A percentile compares a stretch with the other conserved stretches of the same genome.
Conservation (phyloP, 2,888 invertebrate species). For the Metalampra italica region DNA sequence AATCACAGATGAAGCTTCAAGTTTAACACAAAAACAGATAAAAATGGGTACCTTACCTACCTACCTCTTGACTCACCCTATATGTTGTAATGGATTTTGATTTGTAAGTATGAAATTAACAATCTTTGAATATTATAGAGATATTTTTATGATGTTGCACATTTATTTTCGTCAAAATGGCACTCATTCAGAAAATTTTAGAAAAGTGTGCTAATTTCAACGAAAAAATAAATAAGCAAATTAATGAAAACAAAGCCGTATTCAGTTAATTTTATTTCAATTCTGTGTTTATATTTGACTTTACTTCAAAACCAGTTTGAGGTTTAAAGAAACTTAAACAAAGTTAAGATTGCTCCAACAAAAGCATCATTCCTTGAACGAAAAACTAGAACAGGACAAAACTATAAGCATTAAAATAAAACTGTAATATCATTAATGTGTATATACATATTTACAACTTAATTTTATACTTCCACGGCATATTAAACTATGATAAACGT, state of each 20-base stretch:
- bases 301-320: constrained; percentile 2
- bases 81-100: not conserved
- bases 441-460: constrained; percentile 77
- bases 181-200: constrained; percentile 16
- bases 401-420: constrained; percentile 51
- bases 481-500: constrained; percentile 48
- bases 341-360: not conserved
- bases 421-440: constrained; percentile 63
- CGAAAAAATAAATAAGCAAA: constrained; percentile 32
- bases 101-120: not conserved
- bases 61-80: too few relatives aligned
- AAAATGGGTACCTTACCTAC: not conserved
- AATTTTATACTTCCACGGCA: constrained; percentile 34
- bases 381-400: constrained; percentile 40
- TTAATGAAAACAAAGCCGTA: constrained; percentile 6
- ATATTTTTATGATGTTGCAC: constrained; percentile 16
- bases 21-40: constrained; percentile 1
- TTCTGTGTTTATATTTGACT: constrained; percentile 6
- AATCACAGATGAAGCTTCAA: constrained; percentile 36
- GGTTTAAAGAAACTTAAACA: constrained; percentile 1
- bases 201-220: constrained; percentile 20
- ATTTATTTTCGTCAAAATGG: constrained; percentile 34
- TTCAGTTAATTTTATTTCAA: not conserved
- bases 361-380: constrained; percentile 4
- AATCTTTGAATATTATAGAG: not conserved